Evolutionary conservation across 2,888 invertebrate genomes (phyloP), one percentile per base, ranked within the genome.

Genomic region (Ligdia adustata): DNA sequence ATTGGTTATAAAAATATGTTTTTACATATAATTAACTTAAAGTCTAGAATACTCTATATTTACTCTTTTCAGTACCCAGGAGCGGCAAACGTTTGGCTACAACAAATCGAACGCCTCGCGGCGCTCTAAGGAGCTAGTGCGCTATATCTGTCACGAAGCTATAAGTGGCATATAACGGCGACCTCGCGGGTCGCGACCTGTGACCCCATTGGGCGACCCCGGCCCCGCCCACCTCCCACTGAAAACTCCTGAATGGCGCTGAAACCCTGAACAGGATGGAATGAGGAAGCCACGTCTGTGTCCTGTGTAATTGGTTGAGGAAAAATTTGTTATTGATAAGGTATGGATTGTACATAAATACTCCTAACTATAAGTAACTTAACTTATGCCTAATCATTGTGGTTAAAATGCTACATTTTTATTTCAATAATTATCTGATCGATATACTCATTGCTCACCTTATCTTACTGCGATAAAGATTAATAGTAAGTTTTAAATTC

Each of bases 171-270:
- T 27, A 27, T 27, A 27, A 11, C 58, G 60, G 59, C 59, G 57
- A 31, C 64, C 70, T 64, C 71, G 59, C 75, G 79, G 84, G 82
- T 86, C 83, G 75, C 62, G 88, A 89, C 89, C 89, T 82, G 72
- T 77, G 89, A 86, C 86, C 89, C 70, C 75, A 89, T 89, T 89
- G 89, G 89, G 72, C 83, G 86, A 88, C 89, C 89, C 72, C 60
- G 74, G 83, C 76, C 85, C 66, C 89, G 89, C 89, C 89, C 72
- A 69, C 74, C 84, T 79, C 85, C 67, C 65, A 52, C 41, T 42
- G 42, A 38, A 28, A 11, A 33, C 31, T 42, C 22, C 42, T 38
- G 37, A 48, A 47, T 41, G 40, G 47, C 27, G 20, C 48, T 49
- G 38, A 42, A 39, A 28, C 12, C 27, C 78, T 79, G 79, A 71